Conservation (phyloP, 2,888 invertebrate genomes). For the Drosophila kuntzei region DNA sequence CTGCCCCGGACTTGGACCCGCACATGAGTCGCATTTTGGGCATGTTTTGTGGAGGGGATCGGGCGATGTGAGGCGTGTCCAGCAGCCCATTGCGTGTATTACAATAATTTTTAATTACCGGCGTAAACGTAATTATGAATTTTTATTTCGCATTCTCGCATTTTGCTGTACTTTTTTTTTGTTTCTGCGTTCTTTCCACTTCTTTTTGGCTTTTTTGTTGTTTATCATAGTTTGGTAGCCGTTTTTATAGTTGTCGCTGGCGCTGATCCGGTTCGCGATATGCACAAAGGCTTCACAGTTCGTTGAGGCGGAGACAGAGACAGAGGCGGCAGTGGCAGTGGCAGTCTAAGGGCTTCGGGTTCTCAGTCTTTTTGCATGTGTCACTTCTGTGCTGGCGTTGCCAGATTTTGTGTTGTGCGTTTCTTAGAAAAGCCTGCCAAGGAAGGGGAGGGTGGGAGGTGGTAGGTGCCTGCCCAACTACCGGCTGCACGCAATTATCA, state of each 20-base stretch:
- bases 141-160: conserved; percentile 82
- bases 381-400: conserved; percentile 52
- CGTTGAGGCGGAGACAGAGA: conserved; percentile 34
- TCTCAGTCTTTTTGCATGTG: conserved; percentile 52
- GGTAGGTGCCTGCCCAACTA: conserved; percentile 28
- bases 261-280: conserved; percentile 78
- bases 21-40: conserved; percentile 58
- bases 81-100: conserved; percentile 80
- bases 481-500: conserved; percentile 79
- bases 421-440: conserved; percentile 62
- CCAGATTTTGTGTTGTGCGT: conserved; percentile 62
- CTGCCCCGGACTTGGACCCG: conserved; percentile 42
- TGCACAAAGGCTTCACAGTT: conserved; percentile 76
- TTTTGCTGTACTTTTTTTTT: conserved; percentile 21
- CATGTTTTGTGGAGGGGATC: background rate
- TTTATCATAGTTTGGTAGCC: conserved; percentile 50
- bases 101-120: conserved; percentile 86
- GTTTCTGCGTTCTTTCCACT: conserved; percentile 18
- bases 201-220: conserved; percentile 44
- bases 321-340: background rate
- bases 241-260: conserved; percentile 60
- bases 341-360: conserved; percentile 52
- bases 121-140: conserved; percentile 86
- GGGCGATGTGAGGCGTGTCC: conserved; percentile 53
- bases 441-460: background rate